Evolutionary conservation across 1,140 invertebrate species (phyloP).

Genomic region (Cydia pomonella): DNA sequence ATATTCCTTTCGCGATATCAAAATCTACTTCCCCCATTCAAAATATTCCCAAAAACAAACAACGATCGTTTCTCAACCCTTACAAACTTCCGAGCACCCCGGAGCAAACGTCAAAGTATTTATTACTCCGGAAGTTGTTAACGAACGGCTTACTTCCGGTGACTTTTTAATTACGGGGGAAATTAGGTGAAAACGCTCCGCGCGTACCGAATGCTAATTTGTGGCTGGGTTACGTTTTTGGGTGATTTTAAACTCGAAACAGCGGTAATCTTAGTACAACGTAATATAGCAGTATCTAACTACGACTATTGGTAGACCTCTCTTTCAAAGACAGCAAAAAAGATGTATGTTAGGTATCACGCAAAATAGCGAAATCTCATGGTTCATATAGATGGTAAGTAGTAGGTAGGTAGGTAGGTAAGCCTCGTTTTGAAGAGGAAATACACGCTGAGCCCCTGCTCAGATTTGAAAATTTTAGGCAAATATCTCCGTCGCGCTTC

Average conservation of each 20-base stretch:
- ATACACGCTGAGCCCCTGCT: too few species aligned
- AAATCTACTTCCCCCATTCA: not conserved
- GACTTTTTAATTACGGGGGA: slow-evolving; percentile 17
- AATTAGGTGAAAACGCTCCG: slow-evolving; percentile 13
- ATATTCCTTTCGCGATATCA: too few species aligned
- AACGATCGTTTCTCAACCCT: slow-evolving; percentile 2
- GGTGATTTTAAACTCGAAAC: not conserved
- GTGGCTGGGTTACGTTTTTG: slow-evolving; percentile 4
- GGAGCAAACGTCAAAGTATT: slow-evolving; percentile 10
- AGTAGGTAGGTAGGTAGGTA: too few species aligned
- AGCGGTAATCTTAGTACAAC: not conserved
- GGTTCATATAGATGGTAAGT: too few species aligned
- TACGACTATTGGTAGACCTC: too few species aligned
- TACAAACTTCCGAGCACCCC: not conserved
- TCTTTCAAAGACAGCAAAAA: too few species aligned
- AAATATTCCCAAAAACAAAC: slow-evolving; percentile 9
- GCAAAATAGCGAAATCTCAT: too few species aligned
- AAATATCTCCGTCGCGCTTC: too few species aligned
- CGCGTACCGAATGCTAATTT: slow-evolving; percentile 6
- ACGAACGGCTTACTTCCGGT: not conserved
- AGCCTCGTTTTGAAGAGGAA: too few species aligned
- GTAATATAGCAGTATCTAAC: too few species aligned
- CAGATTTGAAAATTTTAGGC: too few species aligned
- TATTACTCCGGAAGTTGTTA: slow-evolving; percentile 12
- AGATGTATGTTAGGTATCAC: too few species aligned